Evolutionary conservation across 2,888 invertebrate species (phyloP).

Genomic region (Spicauda simplicius): DNA sequence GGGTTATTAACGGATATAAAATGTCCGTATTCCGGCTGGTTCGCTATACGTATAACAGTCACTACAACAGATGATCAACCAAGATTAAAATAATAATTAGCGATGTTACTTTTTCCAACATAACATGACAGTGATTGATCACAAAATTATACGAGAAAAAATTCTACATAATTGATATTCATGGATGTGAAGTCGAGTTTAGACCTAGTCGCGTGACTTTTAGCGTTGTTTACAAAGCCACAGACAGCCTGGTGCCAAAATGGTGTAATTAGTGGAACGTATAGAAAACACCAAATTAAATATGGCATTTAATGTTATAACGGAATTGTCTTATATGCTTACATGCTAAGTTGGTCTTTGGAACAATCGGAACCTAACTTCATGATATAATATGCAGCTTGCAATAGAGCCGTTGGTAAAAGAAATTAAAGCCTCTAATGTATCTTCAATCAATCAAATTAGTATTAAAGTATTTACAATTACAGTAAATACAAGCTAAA

Average conservation of each 20-base stretch:
- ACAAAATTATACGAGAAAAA: neutral
- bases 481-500: neutral
- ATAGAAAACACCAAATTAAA: conserved; percentile 5
- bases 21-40: conserved; percentile 22
- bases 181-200: conserved; percentile 8
- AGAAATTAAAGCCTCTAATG: too few relatives aligned
- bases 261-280: conserved; percentile 14
- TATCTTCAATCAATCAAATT: too few relatives aligned
- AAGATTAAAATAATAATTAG: conserved; percentile 2
- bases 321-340: neutral
- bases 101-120: conserved; percentile 4
- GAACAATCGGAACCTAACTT: too few relatives aligned
- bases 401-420: too few relatives aligned
- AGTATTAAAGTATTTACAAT: too few relatives aligned
- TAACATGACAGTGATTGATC: conserved; percentile 26
- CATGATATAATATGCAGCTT: too few relatives aligned
- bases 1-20: conserved; percentile 4
- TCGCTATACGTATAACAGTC: neutral
- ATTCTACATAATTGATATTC: neutral
- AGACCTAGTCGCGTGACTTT: conserved; percentile 15
- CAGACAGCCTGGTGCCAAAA: conserved; percentile 36
- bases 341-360: too few relatives aligned
- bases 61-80: neutral
- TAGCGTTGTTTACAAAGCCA: conserved; percentile 24
- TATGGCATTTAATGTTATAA: conserved; percentile 1